These are phyloP conservation scores for Drosophila niveifrons DNA, from an alignment of 2,888 invertebrate species.

Conservation along the genomic window DNA sequence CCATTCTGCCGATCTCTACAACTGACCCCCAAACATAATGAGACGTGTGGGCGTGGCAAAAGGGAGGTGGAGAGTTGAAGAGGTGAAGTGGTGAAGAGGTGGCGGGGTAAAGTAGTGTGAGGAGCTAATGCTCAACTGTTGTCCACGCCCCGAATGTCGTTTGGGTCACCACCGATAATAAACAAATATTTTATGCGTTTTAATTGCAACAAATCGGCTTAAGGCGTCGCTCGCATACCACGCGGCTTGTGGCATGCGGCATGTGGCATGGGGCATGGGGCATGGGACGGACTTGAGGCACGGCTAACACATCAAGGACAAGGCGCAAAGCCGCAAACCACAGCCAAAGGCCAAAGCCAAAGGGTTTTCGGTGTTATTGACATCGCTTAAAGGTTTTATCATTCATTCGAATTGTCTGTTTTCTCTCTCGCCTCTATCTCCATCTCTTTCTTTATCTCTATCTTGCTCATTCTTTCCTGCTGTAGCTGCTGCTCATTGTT, in stretches of 20 bases:
- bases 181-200: constrained; percentile 59
- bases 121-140: constrained; percentile 7
- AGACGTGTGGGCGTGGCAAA: background rate
- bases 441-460: background rate
- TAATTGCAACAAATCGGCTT: constrained; percentile 67
- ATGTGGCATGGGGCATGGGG: constrained; percentile 23
- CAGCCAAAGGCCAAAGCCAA: constrained; percentile 36
- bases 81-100: no score
- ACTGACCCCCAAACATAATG: constrained; percentile 14
- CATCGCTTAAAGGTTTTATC: constrained; percentile 34
- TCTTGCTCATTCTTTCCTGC: constrained; percentile 7
- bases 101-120: background rate
- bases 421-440: background rate
- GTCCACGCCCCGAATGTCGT: constrained; percentile 39
- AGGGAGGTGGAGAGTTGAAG: background rate
- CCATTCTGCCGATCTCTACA: constrained; percentile 1
- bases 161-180: constrained; percentile 46
- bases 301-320: constrained; percentile 13
- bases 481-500: constrained; percentile 30
- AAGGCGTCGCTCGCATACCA: constrained; percentile 26
- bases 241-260: constrained; percentile 8
- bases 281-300: background rate
- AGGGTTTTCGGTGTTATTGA: constrained; percentile 42
- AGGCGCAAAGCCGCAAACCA: constrained; percentile 17
- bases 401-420: constrained; percentile 8